Conservation (phyloP, 2,888 invertebrate species). For the Microchrysa polita region DNA sequence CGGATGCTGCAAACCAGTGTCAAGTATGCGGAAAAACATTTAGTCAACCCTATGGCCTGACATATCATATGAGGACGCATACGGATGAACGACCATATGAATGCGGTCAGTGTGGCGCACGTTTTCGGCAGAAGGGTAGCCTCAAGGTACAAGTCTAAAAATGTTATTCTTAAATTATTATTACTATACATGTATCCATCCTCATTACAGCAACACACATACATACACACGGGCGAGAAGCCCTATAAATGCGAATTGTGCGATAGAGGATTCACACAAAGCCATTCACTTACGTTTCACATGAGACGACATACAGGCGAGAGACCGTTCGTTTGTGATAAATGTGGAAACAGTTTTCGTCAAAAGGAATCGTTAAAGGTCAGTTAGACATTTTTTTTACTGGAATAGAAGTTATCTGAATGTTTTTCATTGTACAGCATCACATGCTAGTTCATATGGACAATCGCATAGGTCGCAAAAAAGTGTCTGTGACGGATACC, state of each 20-base stretch:
- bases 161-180: neutral
- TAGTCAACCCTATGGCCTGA: slow-evolving; percentile 58
- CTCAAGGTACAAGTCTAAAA: neutral
- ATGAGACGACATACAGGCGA: slow-evolving; percentile 39
- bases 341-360: slow-evolving; percentile 41
- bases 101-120: slow-evolving; percentile 6
- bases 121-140: slow-evolving; percentile 28
- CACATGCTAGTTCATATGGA: slow-evolving; percentile 52
- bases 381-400: neutral
- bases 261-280: slow-evolving; percentile 38
- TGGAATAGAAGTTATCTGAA: neutral
- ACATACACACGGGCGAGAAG: slow-evolving; percentile 51
- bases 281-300: slow-evolving; percentile 39
- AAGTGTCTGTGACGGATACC: slow-evolving; percentile 42
- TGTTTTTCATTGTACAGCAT: neutral
- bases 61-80: slow-evolving; percentile 42
- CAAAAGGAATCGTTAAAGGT: slow-evolving; percentile 37
- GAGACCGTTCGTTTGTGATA: slow-evolving; percentile 44
- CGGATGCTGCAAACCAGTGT: neutral
- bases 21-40: slow-evolving; percentile 56
- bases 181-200: neutral
- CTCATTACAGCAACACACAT: slow-evolving; percentile 57
- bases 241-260: slow-evolving; percentile 39
- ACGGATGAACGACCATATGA: neutral
- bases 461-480: slow-evolving; percentile 12